Base-by-base conservation (phyloP, 2,113 vertebrate species). In the Hippocampus mohnikei region DNA sequence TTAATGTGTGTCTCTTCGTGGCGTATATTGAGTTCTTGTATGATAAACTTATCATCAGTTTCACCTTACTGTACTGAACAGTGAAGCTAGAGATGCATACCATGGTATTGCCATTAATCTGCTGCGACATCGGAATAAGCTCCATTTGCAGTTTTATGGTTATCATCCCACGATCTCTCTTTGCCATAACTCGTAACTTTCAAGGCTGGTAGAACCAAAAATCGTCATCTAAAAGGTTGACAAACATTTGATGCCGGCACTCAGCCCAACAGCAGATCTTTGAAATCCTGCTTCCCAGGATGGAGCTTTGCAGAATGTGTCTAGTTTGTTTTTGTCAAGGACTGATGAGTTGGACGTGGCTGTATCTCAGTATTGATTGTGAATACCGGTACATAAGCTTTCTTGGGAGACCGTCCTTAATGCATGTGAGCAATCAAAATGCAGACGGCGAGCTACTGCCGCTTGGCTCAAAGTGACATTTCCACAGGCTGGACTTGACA, bases 401-500 rank as follows among this genome's bases (percentile, higher is more conserved):
- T 67, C 67, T 50, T 69, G 48, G 64, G 66, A 74, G 80, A 70
- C 78, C 80, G 74, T 58, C 69, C 74, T 82, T 82, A 48, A 85
- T 82, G 80, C 61, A 81, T 66, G 71, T 76, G 73, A 79, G 77
- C 60, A 73, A 88, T 88, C 81, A 83, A 84, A 87, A 87, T 85
- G 77, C 82, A 88, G 88, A 85, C 77, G 18, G 82, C 8, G 23
- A 78, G 76, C 64, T 60, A 7, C 78, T 65, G 77, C 81, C 58
- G 68, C 69, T 73, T 71, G 53, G 10, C 81, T 84, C 84, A 87
- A 86, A 88, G 78, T 88, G 83, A 88, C 84, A 89, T 88, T 86
- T 89, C 87, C 79, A 85, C 87, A 87, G 88, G 80, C 80, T 80
- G 85, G 83, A 85, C 85, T 85, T 88, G 88, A 85, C 87, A 87